Evolutionary conservation across 2,888 invertebrate species (phyloP).

Genomic region (Agrilus mali): DNA sequence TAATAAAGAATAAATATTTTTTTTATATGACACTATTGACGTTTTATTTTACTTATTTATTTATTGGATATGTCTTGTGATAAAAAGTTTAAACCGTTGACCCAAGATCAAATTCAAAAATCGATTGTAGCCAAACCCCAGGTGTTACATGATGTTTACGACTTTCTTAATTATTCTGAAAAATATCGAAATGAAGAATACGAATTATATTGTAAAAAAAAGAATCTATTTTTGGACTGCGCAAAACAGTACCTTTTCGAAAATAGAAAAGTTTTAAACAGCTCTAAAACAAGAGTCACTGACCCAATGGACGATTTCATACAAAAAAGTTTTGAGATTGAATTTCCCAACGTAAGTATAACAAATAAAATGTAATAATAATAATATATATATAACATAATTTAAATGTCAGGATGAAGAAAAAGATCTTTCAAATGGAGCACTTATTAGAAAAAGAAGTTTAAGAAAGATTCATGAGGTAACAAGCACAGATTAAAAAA

Average conservation of each 20-base stretch:
- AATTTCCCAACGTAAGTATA: no score
- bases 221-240: slow-evolving; percentile 16
- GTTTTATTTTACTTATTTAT: no score
- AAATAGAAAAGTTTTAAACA: no score
- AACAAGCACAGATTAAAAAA: neutral
- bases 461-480: slow-evolving; percentile 17
- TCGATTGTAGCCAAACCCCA: slow-evolving; percentile 17
- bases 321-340: no score
- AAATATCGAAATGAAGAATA: slow-evolving; percentile 22
- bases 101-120: slow-evolving; percentile 19
- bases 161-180: slow-evolving; percentile 18
- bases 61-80: no score
- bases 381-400: no score
- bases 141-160: slow-evolving; percentile 14
- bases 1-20: neutral
- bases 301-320: no score
- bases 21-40: no score
- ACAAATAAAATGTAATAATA: no score
- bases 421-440: slow-evolving; percentile 9
- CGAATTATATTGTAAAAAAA: slow-evolving; percentile 20
- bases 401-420: neutral
- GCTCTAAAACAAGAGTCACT: no score
- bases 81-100: slow-evolving; percentile 6
- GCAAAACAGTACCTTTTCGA: slow-evolving; percentile 14
- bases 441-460: slow-evolving; percentile 16